phyloP scores from a whole-genome alignment of 92 coral and sea anemone genomes.

The Epizoanthus rinbou region DNA sequence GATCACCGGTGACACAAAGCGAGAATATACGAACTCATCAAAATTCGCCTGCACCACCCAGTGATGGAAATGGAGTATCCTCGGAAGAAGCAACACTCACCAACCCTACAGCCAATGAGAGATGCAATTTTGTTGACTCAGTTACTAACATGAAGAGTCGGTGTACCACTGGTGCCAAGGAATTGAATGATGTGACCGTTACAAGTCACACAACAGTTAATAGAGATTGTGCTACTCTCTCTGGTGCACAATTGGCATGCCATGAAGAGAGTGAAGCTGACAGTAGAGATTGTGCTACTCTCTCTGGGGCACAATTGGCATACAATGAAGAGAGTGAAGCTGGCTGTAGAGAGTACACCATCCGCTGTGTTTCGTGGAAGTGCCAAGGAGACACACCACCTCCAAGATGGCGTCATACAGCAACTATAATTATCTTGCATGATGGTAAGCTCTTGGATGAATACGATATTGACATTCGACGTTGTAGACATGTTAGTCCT shows the following conservation, averaged over 20 bases:
- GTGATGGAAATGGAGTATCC: neutral
- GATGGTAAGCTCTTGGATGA: constrained; percentile 40
- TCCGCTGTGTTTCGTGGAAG: constrained; percentile 13
- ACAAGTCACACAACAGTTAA: neutral
- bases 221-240: neutral
- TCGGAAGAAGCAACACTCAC: neutral
- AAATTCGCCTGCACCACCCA: neutral
- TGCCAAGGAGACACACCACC: constrained; percentile 61
- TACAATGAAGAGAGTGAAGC: neutral
- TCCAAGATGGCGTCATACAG: constrained; percentile 86
- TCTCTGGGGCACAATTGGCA: neutral
- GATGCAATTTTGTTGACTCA: too few species aligned
- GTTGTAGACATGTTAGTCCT: too few species aligned
- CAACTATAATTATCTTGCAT: constrained; percentile 42
- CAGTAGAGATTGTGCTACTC: too few species aligned
- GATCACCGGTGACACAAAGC: neutral
- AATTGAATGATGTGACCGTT: neutral
- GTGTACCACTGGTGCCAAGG: neutral
- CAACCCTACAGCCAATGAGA: neutral
- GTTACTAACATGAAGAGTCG: neutral
- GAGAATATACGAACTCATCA: neutral
- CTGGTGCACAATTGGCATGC: neutral
- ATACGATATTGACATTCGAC: too few species aligned
- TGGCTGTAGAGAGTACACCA: neutral
- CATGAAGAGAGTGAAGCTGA: neutral